phyloP scores from a whole-genome alignment of 2,113 vertebrate genomes.

The Pangasianodon gigas region DNA sequence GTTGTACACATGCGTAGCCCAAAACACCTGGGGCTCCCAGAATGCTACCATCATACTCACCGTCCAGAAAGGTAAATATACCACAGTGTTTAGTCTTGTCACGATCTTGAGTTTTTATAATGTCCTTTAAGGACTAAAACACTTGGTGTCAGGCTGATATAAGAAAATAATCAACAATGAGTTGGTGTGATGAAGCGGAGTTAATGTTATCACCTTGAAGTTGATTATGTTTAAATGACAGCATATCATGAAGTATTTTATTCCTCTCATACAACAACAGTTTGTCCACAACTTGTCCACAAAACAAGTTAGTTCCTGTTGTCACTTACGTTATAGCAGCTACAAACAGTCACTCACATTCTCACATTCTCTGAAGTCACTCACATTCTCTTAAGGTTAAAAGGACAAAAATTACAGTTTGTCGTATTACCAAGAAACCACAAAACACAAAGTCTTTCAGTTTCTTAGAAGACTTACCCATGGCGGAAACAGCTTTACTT shows the following conservation, averaged over 20 bases:
- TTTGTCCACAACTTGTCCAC: no score
- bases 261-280: neutral
- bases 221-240: neutral
- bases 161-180: neutral
- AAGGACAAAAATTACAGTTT: no score
- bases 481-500: no score
- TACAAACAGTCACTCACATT: no score
- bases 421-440: no score
- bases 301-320: neutral
- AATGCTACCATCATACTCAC: slow-evolving; percentile 3
- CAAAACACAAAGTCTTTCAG: no score
- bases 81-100: neutral
- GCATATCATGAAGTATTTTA: neutral
- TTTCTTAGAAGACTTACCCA: no score
- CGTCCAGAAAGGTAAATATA: slow-evolving; percentile 1
- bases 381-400: neutral
- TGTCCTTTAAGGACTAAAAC: neutral
- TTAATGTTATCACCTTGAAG: neutral
- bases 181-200: neutral
- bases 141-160: neutral
- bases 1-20: slow-evolving; percentile 63
- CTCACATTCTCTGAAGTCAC: neutral
- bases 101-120: neutral
- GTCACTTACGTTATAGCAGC: no score
- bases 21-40: slow-evolving; percentile 65